These are phyloP conservation scores for Salvelinus fontinalis DNA, from an alignment of 2,113 vertebrate species.

Conservation along the genomic window DNA sequence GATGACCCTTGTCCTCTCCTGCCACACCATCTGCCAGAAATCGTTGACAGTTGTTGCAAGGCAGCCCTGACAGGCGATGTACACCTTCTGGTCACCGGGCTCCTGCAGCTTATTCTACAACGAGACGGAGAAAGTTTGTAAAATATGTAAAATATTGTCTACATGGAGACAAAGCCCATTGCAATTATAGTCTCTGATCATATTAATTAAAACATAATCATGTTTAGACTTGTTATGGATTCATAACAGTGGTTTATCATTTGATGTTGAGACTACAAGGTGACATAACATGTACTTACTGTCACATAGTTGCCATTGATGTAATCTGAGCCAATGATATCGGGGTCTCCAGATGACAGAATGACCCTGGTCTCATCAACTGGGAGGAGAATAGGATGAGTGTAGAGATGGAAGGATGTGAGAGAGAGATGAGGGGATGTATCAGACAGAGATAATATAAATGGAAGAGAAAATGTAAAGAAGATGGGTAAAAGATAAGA, in stretches of 20 bases:
- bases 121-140: background rate
- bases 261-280: no score
- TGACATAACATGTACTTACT: conserved; percentile 65
- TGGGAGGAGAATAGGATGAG: conserved; percentile 45
- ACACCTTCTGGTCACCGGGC: conserved; percentile 74
- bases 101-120: conserved; percentile 71
- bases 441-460: background rate
- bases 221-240: no score
- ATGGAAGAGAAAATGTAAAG: background rate
- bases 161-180: no score
- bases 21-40: conserved; percentile 98
- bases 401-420: background rate
- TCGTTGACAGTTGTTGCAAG: conserved; percentile 84
- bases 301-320: conserved; percentile 92
- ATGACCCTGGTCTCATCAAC: conserved; percentile 91
- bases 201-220: no score
- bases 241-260: no score
- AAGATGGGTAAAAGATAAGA: background rate
- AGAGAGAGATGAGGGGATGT: background rate
- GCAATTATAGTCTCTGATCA: no score
- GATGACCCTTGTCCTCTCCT: conserved; percentile 84
- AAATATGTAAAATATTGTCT: background rate
- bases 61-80: conserved; percentile 94
- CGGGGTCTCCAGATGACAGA: conserved; percentile 77
- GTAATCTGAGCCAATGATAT: conserved; percentile 86